Evolutionary conservation across 2,797 vertebrate genomes (phyloP).

Genomic region (Stomatorhinus walkeri): DNA sequence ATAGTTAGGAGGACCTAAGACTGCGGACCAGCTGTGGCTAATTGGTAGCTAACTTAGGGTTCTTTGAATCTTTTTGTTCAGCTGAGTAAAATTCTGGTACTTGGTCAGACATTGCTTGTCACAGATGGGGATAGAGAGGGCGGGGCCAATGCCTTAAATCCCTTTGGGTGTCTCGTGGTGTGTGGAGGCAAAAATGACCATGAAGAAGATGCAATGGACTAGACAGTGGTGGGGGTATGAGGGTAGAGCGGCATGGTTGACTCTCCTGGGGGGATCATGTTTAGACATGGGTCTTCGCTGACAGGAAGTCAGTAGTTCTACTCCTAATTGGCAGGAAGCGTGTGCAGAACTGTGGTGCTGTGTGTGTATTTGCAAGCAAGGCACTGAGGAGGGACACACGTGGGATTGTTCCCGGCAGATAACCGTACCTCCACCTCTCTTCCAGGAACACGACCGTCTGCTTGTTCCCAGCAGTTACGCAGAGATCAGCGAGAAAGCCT

Average conservation of each 20-base stretch:
- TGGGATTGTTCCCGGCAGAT: background rate
- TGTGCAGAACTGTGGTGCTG: background rate
- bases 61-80: background rate
- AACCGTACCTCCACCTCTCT: background rate
- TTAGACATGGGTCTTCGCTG: constrained; percentile 19
- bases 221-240: too few species aligned
- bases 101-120: background rate
- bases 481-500: background rate
- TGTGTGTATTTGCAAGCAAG: background rate
- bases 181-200: background rate
- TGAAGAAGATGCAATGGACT: background rate
- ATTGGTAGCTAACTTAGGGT: background rate
- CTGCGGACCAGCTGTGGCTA: background rate
- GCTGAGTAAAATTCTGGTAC: background rate
- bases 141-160: background rate
- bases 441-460: background rate
- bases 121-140: background rate
- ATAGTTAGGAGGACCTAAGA: background rate
- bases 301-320: constrained; percentile 33
- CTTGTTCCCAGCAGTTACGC: background rate
- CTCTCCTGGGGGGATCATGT: constrained; percentile 9
- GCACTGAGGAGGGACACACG: background rate
- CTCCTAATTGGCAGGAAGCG: constrained; percentile 31
- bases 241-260: background rate
- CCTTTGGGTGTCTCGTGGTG: background rate